phyloP scores from a whole-genome alignment of 2,888 invertebrate genomes.

The Tineola bisselliella region DNA sequence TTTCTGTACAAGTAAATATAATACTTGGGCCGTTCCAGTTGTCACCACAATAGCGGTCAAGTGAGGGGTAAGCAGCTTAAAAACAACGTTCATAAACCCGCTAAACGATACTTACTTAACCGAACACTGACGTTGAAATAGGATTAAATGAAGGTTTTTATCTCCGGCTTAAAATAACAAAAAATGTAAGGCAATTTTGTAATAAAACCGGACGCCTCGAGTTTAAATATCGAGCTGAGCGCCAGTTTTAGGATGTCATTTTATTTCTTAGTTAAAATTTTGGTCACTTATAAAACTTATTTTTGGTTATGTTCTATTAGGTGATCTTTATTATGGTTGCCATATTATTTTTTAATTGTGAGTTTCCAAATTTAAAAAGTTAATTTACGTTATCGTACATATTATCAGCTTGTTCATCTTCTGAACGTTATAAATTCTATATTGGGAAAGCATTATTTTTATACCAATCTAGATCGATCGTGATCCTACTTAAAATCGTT shows the following conservation, averaged over 20 bases:
- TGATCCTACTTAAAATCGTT: conserved; percentile 4
- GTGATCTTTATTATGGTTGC: no score
- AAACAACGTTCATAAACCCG: conserved; percentile 27
- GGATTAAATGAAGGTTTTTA: conserved; percentile 29
- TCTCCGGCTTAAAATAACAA: conserved; percentile 2
- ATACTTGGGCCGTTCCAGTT: background rate
- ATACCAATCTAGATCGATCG: background rate
- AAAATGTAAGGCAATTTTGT: conserved; percentile 4
- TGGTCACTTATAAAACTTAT: background rate
- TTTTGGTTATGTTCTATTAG: no score
- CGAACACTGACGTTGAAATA: conserved; percentile 24
- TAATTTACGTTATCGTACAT: background rate
- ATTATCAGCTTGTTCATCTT: background rate
- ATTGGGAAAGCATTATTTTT: background rate
- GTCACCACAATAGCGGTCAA: conserved; percentile 35
- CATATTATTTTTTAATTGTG: no score
- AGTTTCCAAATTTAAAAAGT: background rate
- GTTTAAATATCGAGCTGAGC: background rate
- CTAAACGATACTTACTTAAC: conserved; percentile 27
- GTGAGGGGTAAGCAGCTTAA: conserved; percentile 47
- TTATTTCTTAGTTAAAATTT: background rate
- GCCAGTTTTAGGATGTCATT: background rate
- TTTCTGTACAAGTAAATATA: no score
- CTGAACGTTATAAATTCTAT: background rate
- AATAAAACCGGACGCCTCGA: background rate